Percentiles rank a stretch among this genome's conserved stretches.
phyloP scores from a whole-genome alignment of 1,140 invertebrate species.

The Hetaerina americana region DNA sequence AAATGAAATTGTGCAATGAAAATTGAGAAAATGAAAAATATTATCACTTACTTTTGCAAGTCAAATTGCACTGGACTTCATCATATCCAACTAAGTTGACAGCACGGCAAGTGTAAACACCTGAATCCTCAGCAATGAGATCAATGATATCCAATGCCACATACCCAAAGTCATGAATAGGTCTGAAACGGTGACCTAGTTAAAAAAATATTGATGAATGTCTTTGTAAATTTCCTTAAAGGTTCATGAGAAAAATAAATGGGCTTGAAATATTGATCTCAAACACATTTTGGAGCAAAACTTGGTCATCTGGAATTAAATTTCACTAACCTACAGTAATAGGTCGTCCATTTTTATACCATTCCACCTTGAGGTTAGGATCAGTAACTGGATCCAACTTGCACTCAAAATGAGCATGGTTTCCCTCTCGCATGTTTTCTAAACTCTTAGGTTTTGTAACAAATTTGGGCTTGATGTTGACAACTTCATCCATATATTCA shows the following conservation, averaged over 20 bases:
- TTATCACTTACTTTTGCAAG: slow-evolving; percentile 43
- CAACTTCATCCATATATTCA: slow-evolving; percentile 68
- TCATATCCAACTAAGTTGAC: slow-evolving; percentile 77
- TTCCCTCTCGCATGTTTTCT: slow-evolving; percentile 74
- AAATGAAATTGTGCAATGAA: neutral
- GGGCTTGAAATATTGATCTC: neutral
- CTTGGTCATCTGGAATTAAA: neutral
- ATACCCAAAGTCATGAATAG: slow-evolving; percentile 92
- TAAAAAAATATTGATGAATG: no score
- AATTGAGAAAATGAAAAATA: neutral
- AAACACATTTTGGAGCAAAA: neutral
- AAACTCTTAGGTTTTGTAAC: slow-evolving; percentile 73
- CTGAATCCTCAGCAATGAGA: slow-evolving; percentile 84
- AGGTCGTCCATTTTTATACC: slow-evolving; percentile 82
- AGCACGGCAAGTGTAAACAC: slow-evolving; percentile 85
- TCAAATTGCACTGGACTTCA: slow-evolving; percentile 61
- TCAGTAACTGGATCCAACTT: slow-evolving; percentile 94
- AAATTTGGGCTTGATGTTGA: slow-evolving; percentile 70
- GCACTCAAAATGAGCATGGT: slow-evolving; percentile 94
- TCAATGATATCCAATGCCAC: slow-evolving; percentile 85
- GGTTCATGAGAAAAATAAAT: neutral
- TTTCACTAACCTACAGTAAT: slow-evolving; percentile 54
- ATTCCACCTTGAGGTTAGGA: slow-evolving; percentile 83
- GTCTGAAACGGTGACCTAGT: slow-evolving; percentile 72
- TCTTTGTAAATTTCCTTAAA: neutral